A percentile compares a stretch with the other conserved stretches of the same genome.
Evolutionary conservation across 2,888 invertebrate species (phyloP).

Genomic region (Suillia variegata): DNA sequence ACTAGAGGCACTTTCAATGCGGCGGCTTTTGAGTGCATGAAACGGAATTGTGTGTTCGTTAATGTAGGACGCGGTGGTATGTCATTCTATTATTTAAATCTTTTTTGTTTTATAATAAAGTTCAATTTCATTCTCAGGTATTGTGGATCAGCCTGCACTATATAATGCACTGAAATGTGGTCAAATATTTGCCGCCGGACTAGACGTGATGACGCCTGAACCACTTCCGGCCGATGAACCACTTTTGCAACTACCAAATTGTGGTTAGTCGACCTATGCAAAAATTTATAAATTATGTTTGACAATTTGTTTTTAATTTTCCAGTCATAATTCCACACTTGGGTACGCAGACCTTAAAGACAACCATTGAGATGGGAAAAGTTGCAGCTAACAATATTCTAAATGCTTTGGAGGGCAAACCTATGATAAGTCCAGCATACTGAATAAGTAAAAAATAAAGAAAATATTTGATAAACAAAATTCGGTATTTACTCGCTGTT

Average conservation of each 20-base stretch:
- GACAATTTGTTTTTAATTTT: not conserved
- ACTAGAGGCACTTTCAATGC: slow-evolving; percentile 81
- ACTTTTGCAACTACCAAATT: slow-evolving; percentile 78
- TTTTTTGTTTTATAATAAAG: not conserved
- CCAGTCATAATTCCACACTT: slow-evolving; percentile 86
- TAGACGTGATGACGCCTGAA: slow-evolving; percentile 92
- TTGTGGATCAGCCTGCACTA: slow-evolving; percentile 81
- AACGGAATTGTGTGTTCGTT: slow-evolving; percentile 79
- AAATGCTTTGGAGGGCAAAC: slow-evolving; percentile 73
- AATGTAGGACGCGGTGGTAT: slow-evolving; percentile 85
- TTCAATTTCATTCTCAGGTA: slow-evolving; percentile 57
- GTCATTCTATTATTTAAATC: too few species aligned
- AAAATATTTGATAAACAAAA: not conserved
- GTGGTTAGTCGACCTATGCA: slow-evolving; percentile 68
- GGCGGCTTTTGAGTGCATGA: slow-evolving; percentile 83
- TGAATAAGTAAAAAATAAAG: slow-evolving; percentile 26
- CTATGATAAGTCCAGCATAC: slow-evolving; percentile 68
- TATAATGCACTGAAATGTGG: slow-evolving; percentile 75
- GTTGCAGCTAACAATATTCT: slow-evolving; percentile 81
- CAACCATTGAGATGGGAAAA: slow-evolving; percentile 79
- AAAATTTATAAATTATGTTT: too few species aligned
- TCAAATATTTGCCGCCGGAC: slow-evolving; percentile 83
- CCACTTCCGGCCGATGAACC: slow-evolving; percentile 83
- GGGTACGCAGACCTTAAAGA: slow-evolving; percentile 80
- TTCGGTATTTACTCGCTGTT: slow-evolving; percentile 28